Base-by-base conservation (phyloP, 2,113 vertebrate species). In the Onychostoma macrolepis region DNA sequence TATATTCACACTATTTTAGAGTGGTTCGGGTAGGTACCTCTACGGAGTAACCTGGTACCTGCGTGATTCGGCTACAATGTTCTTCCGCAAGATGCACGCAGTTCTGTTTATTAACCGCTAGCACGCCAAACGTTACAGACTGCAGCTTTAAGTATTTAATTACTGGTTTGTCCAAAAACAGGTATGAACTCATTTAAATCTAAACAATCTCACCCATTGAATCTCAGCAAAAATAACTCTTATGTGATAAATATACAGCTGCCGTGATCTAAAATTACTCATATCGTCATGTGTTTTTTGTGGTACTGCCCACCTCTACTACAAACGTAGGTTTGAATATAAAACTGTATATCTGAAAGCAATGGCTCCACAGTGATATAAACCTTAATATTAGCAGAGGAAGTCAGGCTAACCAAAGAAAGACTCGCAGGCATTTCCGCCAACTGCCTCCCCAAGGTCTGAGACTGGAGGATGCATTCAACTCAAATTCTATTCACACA, bases 381-480 rank as follows among this genome's bases (percentile, higher is more conserved):
- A 76, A 53, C 69, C 30, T 30, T 65, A 53, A 85, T 76, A 89
- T 87, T 76, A 85, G 53, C 65, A 87, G 77, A 76, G 65, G 81
- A 71, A 85, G 33, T n/a, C 72, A 76, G 21, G 88, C 80, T 86
- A 86, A 84, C 28, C 28, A 38, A 89, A 53, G 30, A 78, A 86
- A 80, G 41, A 38, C 36, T 78, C n/a, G 11, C 86, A 71, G 61
- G 58, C 80, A 69, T 76, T 77, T 43, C 81, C 67, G 81, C 87
- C 81, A 86, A 85, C 72, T 87, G 83, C 88, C 86, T 69, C 89
- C 85, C 50, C 50, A 74, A 83, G 61, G 83, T 83, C 80, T 36
- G 58, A 61, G 61, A 87, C 86, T 85, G 80, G 41, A 67, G 90
- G 87, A 85, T 3, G 28, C 88, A 83, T 83, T 63, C 24, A 80